Base-by-base conservation (phyloP, 2,113 vertebrate genomes). In the Muscicapa adusta region DNA sequence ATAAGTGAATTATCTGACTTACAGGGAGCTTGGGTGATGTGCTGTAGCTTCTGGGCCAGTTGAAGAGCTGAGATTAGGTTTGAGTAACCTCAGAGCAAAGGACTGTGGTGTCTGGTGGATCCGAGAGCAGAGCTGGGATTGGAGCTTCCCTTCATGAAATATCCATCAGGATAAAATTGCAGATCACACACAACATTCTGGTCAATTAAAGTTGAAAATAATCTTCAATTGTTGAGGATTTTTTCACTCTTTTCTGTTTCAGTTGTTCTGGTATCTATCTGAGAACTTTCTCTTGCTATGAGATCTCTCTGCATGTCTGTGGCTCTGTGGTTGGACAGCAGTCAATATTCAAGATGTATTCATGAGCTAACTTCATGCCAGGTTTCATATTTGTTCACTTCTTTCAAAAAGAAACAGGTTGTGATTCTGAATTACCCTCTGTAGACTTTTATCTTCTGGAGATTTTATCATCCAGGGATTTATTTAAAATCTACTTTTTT, bases 81-180 rank as follows among this genome's bases (percentile, higher is more conserved):
- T n/a, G 11, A 31, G 60, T 36, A 58, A 62, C 34, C 28, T 71
- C 48, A 8, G 25, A 67, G n/a, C 0, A 0, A 57, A 36, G 26
- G 14, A 23, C 56, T 53, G 36, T 0, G 1, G 13, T 57, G 33
- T 56, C 38, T 0, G 0, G 20, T 11, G 11, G 33, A 63, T 72
- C 47, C 0, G 0, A 31, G 2, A n/a, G 47, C 63, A 47, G 71
- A 58, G 75, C 38, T 66, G 47, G 47, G 42, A 51, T 16, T 0
- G 2, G 40, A 57, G 23, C 14, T 54, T 79, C 33, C 22, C 22
- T n/a, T 5, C 58, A 8, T 8, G 5, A 56, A 83, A 8, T 2
- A 0, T 51, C 56, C 29, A 43, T 66, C 50, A 36, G 65, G 47
- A 42, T 66, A 57, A 85, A 89, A 40, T 3, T 87, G 26, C 61